Base-by-base conservation (phyloP, 2,797 vertebrate species). In the Calcarius lapponicus region DNA sequence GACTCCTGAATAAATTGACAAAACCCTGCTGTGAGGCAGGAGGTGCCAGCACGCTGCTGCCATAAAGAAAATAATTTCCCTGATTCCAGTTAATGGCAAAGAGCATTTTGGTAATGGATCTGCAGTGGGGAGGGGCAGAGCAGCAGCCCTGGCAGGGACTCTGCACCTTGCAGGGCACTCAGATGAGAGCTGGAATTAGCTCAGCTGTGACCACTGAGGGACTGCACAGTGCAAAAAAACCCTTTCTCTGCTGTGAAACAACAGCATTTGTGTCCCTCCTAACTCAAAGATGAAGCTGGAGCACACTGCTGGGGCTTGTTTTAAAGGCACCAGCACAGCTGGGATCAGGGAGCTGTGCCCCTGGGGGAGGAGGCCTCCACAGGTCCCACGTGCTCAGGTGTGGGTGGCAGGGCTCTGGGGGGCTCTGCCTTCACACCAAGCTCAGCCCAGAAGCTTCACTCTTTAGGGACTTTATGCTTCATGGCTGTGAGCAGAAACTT, bases 371-470 rank as follows among this genome's bases (percentile, higher is more conserved):
- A 20, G n/a, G 17, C 4, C 47, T 47, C 53, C 80, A 24, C 70
- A 76, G 80, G 34, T 58, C 71, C 67, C 36, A 32, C 0, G 0
- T 43, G 14, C 2, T 17, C 69, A 48, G 40, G 22, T 16, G 48
- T 10, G 2, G 36, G n/a, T 66, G 61, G 32, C 40, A 34, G 26
- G n/a, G 80, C 2, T 40, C 82, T 80, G 31, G 3, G 19, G 43
- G 72, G 61, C 22, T 13, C 60, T 90, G 79, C 56, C 62, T 42
- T 62, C 10, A 3, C 17, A 7, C 36, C 31, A 32, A 70, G 53
- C 26, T 57, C 83, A 61, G 45, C 58, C 56, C 22, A 58, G 40
- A 42, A 81, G 29, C 29, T 88, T 20, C 42, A 32, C 12, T 18
- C 50, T 11, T 25, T 3, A 32, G 38, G 64, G 32, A 16, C 17